A percentile compares a stretch with the other conserved stretches of the same genome.
These are phyloP conservation scores for Miichthys miiuy DNA, from an alignment of 2,797 vertebrate species.

Conservation along the genomic window DNA sequence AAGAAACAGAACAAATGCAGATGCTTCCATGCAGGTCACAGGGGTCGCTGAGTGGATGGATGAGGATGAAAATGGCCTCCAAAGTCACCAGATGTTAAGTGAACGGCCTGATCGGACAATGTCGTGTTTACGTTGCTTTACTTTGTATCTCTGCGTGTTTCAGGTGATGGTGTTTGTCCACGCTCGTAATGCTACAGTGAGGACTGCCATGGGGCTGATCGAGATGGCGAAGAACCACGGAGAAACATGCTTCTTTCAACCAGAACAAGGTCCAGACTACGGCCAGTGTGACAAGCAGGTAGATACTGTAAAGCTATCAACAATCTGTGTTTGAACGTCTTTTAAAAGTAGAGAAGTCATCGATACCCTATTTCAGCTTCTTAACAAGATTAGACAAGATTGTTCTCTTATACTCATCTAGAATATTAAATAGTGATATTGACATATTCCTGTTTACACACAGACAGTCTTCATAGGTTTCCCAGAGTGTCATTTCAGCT, in stretches of 20 bases:
- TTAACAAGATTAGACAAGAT: neutral
- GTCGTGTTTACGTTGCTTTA: neutral
- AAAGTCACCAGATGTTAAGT: neutral
- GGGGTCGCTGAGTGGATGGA: neutral
- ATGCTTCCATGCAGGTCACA: neutral
- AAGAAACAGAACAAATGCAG: neutral
- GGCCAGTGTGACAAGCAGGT: slow-evolving; percentile 97
- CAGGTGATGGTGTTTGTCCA: slow-evolving; percentile 99
- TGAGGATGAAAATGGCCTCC: neutral
- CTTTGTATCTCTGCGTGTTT: slow-evolving; percentile 37
- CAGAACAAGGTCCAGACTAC: slow-evolving; percentile 91
- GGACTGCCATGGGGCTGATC: slow-evolving; percentile 93
- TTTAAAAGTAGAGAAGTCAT: neutral
- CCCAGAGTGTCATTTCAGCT: no score
- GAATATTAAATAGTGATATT: neutral
- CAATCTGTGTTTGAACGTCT: neutral
- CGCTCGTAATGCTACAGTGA: slow-evolving; percentile 95
- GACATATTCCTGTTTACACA: neutral
- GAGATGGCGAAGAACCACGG: slow-evolving; percentile 96
- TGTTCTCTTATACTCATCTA: neutral
- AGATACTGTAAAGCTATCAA: neutral
- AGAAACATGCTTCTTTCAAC: slow-evolving; percentile 90
- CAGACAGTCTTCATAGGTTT: neutral
- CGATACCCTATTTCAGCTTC: neutral
- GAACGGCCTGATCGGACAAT: neutral